Conservation (phyloP, 2,888 invertebrate species). For the Calameuta idolon region DNA sequence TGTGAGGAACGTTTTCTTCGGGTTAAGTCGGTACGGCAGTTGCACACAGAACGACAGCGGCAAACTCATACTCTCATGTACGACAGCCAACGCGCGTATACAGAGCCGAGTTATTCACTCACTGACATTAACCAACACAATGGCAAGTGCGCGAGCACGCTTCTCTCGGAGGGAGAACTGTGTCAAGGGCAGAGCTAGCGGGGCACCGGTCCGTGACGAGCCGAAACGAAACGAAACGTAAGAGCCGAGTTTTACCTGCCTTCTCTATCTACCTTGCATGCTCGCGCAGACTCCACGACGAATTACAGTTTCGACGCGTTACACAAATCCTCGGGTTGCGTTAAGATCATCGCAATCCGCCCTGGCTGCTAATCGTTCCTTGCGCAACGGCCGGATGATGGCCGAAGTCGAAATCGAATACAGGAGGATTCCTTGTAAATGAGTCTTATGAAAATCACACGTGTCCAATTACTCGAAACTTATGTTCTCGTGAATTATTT, state of each 20-base stretch:
- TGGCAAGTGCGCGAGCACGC: constrained; percentile 24
- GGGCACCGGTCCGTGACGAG: constrained; percentile 57
- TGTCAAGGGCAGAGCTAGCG: constrained; percentile 61
- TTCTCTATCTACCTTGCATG: constrained; percentile 12
- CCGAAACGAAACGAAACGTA: constrained; percentile 51
- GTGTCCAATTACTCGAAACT: neutral
- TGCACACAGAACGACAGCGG: neutral
- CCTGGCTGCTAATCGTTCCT: constrained; percentile 8
- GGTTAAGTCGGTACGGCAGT: neutral
- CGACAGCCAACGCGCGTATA: neutral
- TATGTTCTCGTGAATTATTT: neutral
- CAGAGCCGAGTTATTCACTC: neutral
- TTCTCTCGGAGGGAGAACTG: constrained; percentile 52
- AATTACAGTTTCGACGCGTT: constrained; percentile 11
- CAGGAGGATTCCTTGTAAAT: neutral
- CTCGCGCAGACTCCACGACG: constrained; percentile 3
- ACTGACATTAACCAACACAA: neutral
- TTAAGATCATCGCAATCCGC: constrained; percentile 7
- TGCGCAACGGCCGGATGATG: neutral
- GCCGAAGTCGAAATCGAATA: neutral
- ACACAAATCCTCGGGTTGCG: constrained; percentile 18
- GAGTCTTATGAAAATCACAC: neutral
- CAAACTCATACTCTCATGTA: neutral
- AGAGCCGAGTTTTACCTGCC: constrained; percentile 46
- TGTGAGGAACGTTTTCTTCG: neutral